Evolutionary conservation across 1,140 invertebrate species (phyloP).

Genomic region (Globodera ellingtonae): DNA sequence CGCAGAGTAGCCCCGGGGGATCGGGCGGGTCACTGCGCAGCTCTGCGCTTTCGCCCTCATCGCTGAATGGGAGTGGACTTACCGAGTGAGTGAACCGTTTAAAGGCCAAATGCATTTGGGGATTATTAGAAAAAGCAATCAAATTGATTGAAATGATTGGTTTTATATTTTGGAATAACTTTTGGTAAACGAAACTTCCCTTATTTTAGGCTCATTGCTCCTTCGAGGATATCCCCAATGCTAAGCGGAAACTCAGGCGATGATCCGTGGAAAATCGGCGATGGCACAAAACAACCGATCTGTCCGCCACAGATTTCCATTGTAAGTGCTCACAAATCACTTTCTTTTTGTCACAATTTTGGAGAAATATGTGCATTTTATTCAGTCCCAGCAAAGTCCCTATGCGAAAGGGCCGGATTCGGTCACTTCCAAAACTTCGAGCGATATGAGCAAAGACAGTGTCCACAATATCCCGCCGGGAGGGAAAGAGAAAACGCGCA

Average conservation of each 20-base stretch:
- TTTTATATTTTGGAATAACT: background rate
- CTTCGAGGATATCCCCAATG: constrained; percentile 8
- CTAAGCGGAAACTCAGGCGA: constrained; percentile 13
- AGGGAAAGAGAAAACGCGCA: constrained; percentile 20
- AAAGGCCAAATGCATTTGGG: background rate
- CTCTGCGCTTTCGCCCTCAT: constrained; percentile 10
- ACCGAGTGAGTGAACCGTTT: constrained; percentile 16
- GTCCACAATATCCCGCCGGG: background rate
- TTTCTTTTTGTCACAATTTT: background rate
- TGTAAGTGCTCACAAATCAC: constrained; percentile 10
- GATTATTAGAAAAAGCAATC: no score
- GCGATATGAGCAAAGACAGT: background rate
- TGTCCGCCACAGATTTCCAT: constrained; percentile 32
- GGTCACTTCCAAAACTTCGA: constrained; percentile 1
- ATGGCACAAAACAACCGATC: constrained; percentile 1
- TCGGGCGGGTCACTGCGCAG: background rate
- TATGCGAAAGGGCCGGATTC: constrained; percentile 2
- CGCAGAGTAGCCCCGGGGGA: constrained; percentile 18
- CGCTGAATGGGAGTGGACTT: constrained; percentile 7
- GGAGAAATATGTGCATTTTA: no score
- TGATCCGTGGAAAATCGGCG: constrained; percentile 14
- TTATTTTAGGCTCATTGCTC: constrained; percentile 5
- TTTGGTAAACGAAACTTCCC: background rate
- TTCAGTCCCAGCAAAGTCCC: constrained; percentile 24
- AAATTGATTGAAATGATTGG: background rate